A percentile compares a stretch with the other conserved stretches of the same genome.
These are phyloP conservation scores for Choreutis nemorana DNA, from an alignment of 2,888 invertebrate genomes.

Conservation along the genomic window DNA sequence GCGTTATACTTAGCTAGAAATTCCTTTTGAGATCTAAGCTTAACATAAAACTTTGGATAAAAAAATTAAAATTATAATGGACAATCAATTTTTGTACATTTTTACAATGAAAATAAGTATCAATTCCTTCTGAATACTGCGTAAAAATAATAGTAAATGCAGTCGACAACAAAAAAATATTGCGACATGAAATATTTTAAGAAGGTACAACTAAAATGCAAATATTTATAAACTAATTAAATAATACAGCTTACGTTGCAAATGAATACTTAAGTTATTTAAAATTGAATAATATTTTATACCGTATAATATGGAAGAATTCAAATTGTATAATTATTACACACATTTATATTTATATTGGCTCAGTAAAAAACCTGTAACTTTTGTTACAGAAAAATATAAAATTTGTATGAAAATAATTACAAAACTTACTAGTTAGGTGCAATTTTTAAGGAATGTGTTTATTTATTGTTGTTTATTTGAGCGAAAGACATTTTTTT, in stretches of 20 bases:
- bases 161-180: too few species aligned
- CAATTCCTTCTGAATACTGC: slow-evolving; percentile 37
- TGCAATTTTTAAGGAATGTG: slow-evolving; percentile 44
- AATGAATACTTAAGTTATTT: slow-evolving; percentile 10
- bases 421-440: slow-evolving; percentile 37
- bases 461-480: slow-evolving; percentile 1
- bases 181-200: too few species aligned
- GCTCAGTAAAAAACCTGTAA: slow-evolving; percentile 31
- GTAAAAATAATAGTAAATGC: slow-evolving; percentile 16
- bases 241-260: too few species aligned
- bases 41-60: slow-evolving; percentile 64
- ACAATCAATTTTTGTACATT: slow-evolving; percentile 54
- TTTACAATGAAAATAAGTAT: slow-evolving; percentile 46
- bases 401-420: slow-evolving; percentile 52
- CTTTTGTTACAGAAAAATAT: slow-evolving; percentile 38
- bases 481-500: background rate
- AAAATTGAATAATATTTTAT: slow-evolving; percentile 35
- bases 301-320: slow-evolving; percentile 39
- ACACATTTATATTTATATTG: slow-evolving; percentile 8
- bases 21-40: slow-evolving; percentile 61
- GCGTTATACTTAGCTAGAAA: slow-evolving; percentile 41
- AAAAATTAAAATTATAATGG: slow-evolving; percentile 49
- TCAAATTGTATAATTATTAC: slow-evolving; percentile 16
- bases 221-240: too few species aligned
- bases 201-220: too few species aligned